Evolutionary conservation across 2,888 invertebrate genomes (phyloP), one percentile per base, ranked within the genome.

Genomic region (Drosophila anomelani): DNA sequence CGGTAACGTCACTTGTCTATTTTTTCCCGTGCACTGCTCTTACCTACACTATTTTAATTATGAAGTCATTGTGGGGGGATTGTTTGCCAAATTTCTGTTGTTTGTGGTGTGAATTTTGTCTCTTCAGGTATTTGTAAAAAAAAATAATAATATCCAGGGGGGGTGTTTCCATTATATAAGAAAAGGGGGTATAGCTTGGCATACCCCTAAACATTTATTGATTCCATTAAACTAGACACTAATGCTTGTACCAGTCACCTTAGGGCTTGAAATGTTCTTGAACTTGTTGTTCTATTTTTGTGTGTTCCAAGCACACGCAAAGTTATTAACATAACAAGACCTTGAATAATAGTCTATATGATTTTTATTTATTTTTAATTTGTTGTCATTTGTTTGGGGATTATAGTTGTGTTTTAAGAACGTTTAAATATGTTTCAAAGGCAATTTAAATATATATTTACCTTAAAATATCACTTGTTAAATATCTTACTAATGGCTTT

Each of bases 1-100:
- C 29, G 23, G 71, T 76, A 75, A 43, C 75, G 75, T 75, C 75
- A 77, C 56, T 44, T 26, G 46, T 76, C 53, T 76, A 76, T 76
- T 76, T 75, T 60, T 77, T 71, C 54, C 57, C 54, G 15, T 55
- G 57, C 67, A 67, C 41, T 55, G 51, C 34, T 53, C 34, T 56
- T 59, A 76, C 55, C 75, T 68, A 56, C n/a, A 29, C 32, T 46
- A 51, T 43, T 62, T 58, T 41, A 58, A 63, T 58, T 72, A 71
- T 75, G 75, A 76, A 75, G 75, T 75, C 75, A 75, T 63, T 76
- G 51, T 53, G 34, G 20, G 17, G 36, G 32, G 26, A 51, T 59
- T 56, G 55, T 67, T 20, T 66, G 75, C 56, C 67, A 75, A 75
- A 36, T 47, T 61, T 61, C 15, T n/a, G 29, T 55, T 55, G 53